phyloP scores from a whole-genome alignment of 1,140 invertebrate genomes.

The Listronotus oregonensis region DNA sequence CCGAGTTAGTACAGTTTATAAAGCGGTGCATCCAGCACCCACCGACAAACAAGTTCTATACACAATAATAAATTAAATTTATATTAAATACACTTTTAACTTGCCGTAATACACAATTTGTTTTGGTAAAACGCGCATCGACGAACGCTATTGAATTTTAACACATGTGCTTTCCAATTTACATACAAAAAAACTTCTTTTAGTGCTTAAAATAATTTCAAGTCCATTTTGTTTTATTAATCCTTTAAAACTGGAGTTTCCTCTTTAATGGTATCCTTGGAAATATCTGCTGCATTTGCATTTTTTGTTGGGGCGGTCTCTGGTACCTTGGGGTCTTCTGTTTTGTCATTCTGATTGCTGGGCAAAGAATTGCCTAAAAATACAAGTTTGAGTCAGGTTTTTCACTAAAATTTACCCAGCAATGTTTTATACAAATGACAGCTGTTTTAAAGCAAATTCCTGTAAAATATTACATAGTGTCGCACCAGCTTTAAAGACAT shows the following conservation, averaged over 20 bases:
- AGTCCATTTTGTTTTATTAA: conserved; percentile 24
- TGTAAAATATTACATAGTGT: no score
- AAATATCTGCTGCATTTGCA: conserved; percentile 35
- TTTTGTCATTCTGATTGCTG: conserved; percentile 47
- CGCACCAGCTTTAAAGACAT: no score
- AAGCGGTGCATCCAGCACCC: conserved; percentile 8
- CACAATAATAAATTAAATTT: conserved; percentile 27
- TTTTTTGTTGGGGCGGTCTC: conserved; percentile 24
- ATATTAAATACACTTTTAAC: conserved; percentile 29
- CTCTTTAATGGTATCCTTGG: conserved; percentile 45
- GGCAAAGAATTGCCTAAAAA: conserved; percentile 40
- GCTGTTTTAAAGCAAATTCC: no score
- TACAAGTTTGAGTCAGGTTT: neutral
- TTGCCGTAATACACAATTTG: conserved; percentile 13
- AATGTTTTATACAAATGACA: no score
- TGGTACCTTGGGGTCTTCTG: conserved; percentile 43
- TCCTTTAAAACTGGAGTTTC: conserved; percentile 48
- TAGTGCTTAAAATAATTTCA: conserved; percentile 42
- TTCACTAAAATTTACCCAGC: no score
- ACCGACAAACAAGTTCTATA: conserved; percentile 23
- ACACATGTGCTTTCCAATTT: neutral
- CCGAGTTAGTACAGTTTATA: conserved; percentile 28
- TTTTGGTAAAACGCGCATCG: conserved; percentile 7
- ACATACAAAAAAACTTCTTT: conserved; percentile 33
- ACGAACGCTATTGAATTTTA: conserved; percentile 3